Conservation (phyloP, 2,113 vertebrate species). For the Cebus imitator region DNA sequence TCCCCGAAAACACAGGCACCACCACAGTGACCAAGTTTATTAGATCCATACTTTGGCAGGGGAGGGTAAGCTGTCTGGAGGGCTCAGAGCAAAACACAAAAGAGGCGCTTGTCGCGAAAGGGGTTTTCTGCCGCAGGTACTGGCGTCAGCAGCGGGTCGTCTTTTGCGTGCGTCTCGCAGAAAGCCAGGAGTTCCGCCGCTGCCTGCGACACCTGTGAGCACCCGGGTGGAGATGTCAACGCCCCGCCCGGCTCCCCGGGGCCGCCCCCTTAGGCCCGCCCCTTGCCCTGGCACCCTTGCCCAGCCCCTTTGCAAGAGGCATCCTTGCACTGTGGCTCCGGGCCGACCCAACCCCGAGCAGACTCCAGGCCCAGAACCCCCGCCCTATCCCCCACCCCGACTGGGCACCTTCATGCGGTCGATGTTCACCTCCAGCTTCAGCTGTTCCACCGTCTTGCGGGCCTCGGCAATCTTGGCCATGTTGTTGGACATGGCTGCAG, state of each 20-base stretch:
- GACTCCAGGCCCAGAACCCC: not conserved
- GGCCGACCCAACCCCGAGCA: accelerated
- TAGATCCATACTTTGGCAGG: slow-evolving; percentile 1
- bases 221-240: not conserved
- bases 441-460: slow-evolving; percentile 92
- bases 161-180: slow-evolving; percentile 90
- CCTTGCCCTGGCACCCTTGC: too few species aligned
- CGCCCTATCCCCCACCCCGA: not conserved
- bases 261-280: too few species aligned
- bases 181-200: slow-evolving; percentile 91
- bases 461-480: slow-evolving; percentile 95
- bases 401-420: slow-evolving; percentile 91
- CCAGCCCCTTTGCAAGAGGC: accelerated
- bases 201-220: slow-evolving; percentile 90
- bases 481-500: slow-evolving; percentile 91
- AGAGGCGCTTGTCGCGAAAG: slow-evolving; percentile 87
- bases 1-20: not conserved
- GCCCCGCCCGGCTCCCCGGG: accelerated
- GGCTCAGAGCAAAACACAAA: slow-evolving; percentile 89
- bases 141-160: slow-evolving; percentile 89
- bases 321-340: not conserved
- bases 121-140: slow-evolving; percentile 91
- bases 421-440: slow-evolving; percentile 94
- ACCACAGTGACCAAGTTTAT: slow-evolving; percentile 58
- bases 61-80: not conserved